Evolutionary conservation across 2,113 vertebrate species (phyloP), one percentile per base, ranked within the genome.

Genomic region (Nothobranchius kuhntae): DNA sequence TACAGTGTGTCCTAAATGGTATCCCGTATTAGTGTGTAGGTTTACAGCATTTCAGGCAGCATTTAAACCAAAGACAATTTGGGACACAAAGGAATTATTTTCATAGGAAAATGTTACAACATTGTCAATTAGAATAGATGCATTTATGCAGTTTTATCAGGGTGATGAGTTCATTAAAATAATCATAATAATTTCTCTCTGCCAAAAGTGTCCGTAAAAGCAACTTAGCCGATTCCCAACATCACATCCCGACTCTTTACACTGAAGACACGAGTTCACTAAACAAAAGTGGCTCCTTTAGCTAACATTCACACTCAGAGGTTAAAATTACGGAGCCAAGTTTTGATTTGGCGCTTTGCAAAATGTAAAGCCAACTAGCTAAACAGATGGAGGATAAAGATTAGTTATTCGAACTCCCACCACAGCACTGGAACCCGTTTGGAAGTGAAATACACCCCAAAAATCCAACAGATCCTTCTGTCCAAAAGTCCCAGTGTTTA

Each of bases 361-460:
- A 53, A 60, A 24, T 38, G 57, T 53, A 70, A 54, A 15, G 59
- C 68, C 73, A 65, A 81, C 56, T 61, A 72, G 53, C 35, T 45
- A 61, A 59, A 61, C 50, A 53, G 60, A 73, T 71, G 65, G 21
- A 56, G 58, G 68, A 70, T 53, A 52, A 62, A 40, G 55, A 13
- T 53, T 40, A 54, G 61, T 52, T 67, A 74, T 68, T 61, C 61
- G 58, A 84, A 60, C 4, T 45, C 54, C 65, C 14, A 69, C 30
- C 51, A 53, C 48, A 50, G 24, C 61, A 38, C 35, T 65, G 44
- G 61, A 61, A 64, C 61, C 42, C 45, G 57, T 73, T 60, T 59
- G 48, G 52, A 83, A 75, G 59, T 80, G 50, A 83, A 66, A 82
- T 53, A 50, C 54, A 48, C 48, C 38, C 48, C n/a, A 15, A 21